A percentile compares a stretch with the other conserved stretches of the same genome.
Evolutionary conservation across 2,888 invertebrate genomes (phyloP).

Genomic region (Rotaria sp.): DNA sequence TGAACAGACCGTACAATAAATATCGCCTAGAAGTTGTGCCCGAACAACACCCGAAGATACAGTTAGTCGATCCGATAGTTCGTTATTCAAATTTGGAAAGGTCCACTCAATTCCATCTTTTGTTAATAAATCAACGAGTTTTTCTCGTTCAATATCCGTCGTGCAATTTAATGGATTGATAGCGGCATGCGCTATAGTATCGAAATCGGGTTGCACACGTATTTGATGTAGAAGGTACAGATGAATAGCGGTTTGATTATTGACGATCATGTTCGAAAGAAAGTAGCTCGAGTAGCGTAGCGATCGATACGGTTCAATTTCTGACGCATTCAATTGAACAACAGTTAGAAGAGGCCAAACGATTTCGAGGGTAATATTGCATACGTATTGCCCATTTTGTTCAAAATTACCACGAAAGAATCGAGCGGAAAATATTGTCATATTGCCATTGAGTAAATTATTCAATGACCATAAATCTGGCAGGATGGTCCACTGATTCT

Average conservation of each 20-base stretch:
- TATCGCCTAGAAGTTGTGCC: not conserved
- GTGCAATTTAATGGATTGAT: not conserved
- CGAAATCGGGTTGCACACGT: not conserved
- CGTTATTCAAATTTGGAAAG: not conserved
- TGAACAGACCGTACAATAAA: not conserved
- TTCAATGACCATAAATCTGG: not conserved
- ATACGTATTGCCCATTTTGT: not conserved
- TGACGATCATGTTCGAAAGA: not conserved
- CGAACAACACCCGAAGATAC: not conserved
- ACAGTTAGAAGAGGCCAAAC: not conserved
- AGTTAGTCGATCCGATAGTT: not conserved
- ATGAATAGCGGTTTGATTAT: not conserved
- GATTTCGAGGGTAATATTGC: not conserved
- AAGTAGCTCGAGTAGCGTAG: not conserved
- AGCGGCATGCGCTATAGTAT: not conserved
- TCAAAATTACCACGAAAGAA: not conserved
- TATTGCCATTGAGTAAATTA: not conserved
- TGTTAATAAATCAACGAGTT: not conserved
- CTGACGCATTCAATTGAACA: not conserved
- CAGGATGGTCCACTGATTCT: not conserved
- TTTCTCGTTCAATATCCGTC: not conserved
- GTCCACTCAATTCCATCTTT: not conserved
- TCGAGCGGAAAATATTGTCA: not conserved
- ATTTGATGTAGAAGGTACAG: not conserved
- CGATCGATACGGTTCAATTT: not conserved